A percentile compares a stretch with the other conserved stretches of the same genome.
Conservation (phyloP, 2,113 vertebrate genomes). For the Archocentrus centrarchus region DNA sequence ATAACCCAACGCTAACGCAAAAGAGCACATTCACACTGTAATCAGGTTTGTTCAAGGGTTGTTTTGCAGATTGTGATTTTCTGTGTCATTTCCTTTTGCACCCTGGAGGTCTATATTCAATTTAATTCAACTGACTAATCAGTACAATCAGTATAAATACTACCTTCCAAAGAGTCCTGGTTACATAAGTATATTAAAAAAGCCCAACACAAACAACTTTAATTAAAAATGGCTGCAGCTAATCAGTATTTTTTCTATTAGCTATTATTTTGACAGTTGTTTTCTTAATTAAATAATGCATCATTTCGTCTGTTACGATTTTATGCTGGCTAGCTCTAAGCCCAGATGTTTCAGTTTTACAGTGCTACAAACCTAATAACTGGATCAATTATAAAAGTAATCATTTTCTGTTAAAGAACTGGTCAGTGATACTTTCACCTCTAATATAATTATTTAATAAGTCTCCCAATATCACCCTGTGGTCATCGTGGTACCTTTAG, state of each 20-base stretch:
- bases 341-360: neutral
- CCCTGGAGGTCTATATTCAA: neutral
- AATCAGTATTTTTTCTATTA: neutral
- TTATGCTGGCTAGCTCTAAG: neutral
- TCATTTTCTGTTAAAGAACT: neutral
- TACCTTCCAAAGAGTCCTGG: neutral
- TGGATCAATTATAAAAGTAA: neutral
- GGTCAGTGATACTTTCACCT: neutral
- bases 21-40: neutral
- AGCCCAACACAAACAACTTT: neutral
- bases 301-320: neutral
- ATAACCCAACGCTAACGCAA: neutral
- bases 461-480: neutral
- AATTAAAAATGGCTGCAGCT: neutral
- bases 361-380: neutral
- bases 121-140: slow-evolving; percentile 12
- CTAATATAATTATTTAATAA: neutral
- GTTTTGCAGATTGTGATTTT: neutral
- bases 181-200: neutral
- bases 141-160: neutral
- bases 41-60: slow-evolving; percentile 1
- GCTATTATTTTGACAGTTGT: neutral
- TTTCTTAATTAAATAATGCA: neutral
- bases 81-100: neutral
- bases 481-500: neutral